phyloP scores from a whole-genome alignment of 2,888 invertebrate genomes.

The Lordiphosa andalusiaca region DNA sequence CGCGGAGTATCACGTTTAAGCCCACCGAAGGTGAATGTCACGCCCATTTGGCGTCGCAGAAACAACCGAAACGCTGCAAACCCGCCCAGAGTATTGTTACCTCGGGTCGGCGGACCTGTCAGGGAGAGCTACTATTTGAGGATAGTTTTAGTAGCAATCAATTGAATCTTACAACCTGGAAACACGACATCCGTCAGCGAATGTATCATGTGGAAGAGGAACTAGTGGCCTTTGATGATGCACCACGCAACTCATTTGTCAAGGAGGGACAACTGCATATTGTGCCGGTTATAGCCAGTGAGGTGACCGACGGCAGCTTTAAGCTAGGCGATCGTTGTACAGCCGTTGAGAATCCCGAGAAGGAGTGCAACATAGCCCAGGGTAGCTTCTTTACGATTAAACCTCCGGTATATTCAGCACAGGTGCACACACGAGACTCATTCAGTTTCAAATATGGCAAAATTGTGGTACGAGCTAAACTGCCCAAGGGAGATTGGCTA shows the following conservation, averaged over 20 bases:
- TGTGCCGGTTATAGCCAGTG: slow-evolving; percentile 75
- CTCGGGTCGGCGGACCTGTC: slow-evolving; percentile 28
- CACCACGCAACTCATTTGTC: slow-evolving; percentile 72
- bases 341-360: slow-evolving; percentile 79
- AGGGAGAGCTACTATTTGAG: slow-evolving; percentile 83
- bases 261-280: slow-evolving; percentile 77
- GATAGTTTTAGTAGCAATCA: slow-evolving; percentile 82
- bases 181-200: slow-evolving; percentile 83
- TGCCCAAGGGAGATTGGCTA: slow-evolving; percentile 90
- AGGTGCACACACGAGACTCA: slow-evolving; percentile 83
- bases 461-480: slow-evolving; percentile 86
- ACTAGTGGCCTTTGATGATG: slow-evolving; percentile 80
- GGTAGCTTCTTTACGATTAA: slow-evolving; percentile 81
- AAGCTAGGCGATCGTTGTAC: slow-evolving; percentile 81
- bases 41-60: slow-evolving; percentile 16
- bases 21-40: slow-evolving; percentile 27
- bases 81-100: slow-evolving; percentile 31
- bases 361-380: slow-evolving; percentile 73
- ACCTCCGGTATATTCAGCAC: slow-evolving; percentile 86
- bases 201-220: slow-evolving; percentile 81
- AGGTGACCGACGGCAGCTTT: slow-evolving; percentile 61
- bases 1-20: slow-evolving; percentile 23
- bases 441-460: slow-evolving; percentile 87
- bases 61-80: slow-evolving; percentile 32
- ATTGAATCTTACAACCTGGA: slow-evolving; percentile 82